A percentile compares a stretch with the other conserved stretches of the same genome.
Conservation (phyloP, 2,797 vertebrate species). For the Spinus olivaceus region DNA sequence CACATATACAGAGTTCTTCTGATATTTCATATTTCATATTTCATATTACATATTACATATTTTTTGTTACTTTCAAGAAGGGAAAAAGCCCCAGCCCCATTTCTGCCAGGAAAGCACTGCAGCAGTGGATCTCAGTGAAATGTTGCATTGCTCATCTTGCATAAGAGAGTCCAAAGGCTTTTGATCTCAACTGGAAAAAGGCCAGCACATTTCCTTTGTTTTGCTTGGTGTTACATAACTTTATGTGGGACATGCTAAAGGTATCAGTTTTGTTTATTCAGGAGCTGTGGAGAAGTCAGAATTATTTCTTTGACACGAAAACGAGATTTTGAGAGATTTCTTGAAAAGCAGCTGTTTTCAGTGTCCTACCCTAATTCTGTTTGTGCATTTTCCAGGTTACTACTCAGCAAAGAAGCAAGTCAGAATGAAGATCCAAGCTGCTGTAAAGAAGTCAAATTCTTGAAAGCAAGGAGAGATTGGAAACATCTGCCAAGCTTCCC, state of each 20-base stretch:
- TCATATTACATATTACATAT: no score
- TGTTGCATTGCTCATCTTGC: not conserved
- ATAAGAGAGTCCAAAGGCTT: not conserved
- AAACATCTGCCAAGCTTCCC: not conserved
- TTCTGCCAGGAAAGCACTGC: not conserved
- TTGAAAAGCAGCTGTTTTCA: not conserved
- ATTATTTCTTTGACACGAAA: not conserved
- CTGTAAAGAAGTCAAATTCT: not conserved
- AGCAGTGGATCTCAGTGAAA: not conserved
- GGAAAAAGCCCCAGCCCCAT: accelerated
- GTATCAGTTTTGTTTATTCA: conserved; percentile 5
- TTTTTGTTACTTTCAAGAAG: not conserved
- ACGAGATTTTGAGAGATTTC: not conserved
- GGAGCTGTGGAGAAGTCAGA: not conserved
- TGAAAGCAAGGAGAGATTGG: not conserved
- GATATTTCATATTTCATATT: no score
- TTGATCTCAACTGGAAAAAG: conserved; percentile 8
- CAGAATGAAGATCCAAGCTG: not conserved
- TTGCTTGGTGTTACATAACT: not conserved
- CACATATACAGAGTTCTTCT: not conserved
- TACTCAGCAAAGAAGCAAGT: not conserved
- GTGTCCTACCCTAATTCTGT: not conserved
- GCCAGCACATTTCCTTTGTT: conserved; percentile 46
- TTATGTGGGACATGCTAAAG: not conserved
- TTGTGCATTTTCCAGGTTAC: not conserved